Conservation (phyloP, 2,797 vertebrate genomes). For the Falco berigora region DNA sequence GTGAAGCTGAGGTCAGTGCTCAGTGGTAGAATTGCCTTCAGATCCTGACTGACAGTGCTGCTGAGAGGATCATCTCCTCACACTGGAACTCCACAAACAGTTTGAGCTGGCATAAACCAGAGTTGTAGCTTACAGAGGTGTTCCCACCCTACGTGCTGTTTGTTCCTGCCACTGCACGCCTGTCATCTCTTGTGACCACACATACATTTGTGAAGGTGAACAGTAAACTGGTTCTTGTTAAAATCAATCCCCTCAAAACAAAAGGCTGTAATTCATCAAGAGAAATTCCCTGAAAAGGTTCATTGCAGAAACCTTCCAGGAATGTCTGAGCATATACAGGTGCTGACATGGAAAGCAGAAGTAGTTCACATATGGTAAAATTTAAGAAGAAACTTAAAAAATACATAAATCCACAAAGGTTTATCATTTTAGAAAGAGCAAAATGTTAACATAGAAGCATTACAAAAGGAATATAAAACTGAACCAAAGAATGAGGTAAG, state of each 20-base stretch:
- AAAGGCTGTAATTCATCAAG: neutral
- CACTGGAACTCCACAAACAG: neutral
- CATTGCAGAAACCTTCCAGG: neutral
- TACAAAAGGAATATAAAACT: neutral
- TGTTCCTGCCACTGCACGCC: neutral
- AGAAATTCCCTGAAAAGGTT: neutral
- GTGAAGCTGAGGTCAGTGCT: neutral
- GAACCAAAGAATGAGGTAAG: neutral
- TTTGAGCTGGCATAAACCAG: neutral
- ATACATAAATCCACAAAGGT: neutral
- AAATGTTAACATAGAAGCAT: neutral
- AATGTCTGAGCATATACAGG: neutral
- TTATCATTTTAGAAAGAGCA: neutral
- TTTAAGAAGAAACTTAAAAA: neutral
- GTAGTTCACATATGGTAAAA: neutral
- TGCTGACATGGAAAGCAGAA: neutral
- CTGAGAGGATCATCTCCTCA: neutral
- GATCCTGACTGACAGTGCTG: neutral
- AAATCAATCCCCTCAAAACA: neutral
- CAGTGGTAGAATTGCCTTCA: neutral
- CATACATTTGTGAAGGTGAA: neutral
- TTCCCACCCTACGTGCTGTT: neutral
- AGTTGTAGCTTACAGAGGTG: neutral
- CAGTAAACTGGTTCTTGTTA: neutral
- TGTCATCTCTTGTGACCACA: neutral